These are phyloP conservation scores for Acyrthosiphon pisum DNA, from an alignment of 1,140 invertebrate genomes.

Conservation along the genomic window DNA sequence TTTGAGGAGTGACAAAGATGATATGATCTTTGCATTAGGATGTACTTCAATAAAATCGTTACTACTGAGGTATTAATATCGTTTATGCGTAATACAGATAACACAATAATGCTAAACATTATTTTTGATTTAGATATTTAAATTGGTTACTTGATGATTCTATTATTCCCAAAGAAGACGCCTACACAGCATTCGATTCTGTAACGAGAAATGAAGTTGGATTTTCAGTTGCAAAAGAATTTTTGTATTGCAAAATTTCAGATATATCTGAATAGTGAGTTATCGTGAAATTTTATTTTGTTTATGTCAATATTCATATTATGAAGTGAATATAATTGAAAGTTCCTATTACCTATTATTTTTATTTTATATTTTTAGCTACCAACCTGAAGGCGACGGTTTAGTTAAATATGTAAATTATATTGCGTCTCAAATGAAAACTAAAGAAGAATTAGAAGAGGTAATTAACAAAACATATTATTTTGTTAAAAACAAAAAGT, in stretches of 20 bases:
- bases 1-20: conserved; percentile 72
- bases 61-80: conserved; percentile 63
- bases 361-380: too few species aligned
- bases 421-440: conserved; percentile 59
- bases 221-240: conserved; percentile 71
- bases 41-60: conserved; percentile 64
- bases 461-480: conserved; percentile 28
- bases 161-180: conserved; percentile 64
- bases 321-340: too few species aligned
- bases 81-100: not conserved
- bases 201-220: conserved; percentile 67
- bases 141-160: conserved; percentile 63
- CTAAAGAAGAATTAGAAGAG: conserved; percentile 60
- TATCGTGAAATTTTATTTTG: too few species aligned
- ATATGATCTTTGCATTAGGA: conserved; percentile 71
- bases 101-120: not conserved
- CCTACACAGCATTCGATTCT: conserved; percentile 61
- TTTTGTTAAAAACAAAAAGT: not conserved
- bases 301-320: too few species aligned
- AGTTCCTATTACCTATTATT: too few species aligned
- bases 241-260: conserved; percentile 69
- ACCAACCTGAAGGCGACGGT: conserved; percentile 58
- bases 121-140: conserved; percentile 63
- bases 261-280: conserved; percentile 70
- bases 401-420: conserved; percentile 58